Conservation (phyloP, 1,140 invertebrate species). For the Hylaeus anthracinus region DNA sequence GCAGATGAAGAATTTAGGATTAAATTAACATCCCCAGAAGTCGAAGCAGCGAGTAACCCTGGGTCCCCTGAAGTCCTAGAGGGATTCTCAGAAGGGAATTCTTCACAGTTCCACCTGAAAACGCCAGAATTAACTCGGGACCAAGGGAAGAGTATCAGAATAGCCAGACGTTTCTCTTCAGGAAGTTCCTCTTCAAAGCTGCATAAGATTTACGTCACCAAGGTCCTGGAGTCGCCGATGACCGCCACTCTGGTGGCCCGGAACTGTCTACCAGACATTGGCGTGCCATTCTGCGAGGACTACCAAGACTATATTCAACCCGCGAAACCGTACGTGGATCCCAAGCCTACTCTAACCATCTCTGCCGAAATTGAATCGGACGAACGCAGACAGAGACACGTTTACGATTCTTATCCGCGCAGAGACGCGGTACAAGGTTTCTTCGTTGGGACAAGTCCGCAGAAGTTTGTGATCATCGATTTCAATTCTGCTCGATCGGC, state of each 20-base stretch:
- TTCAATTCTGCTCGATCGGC: too few relatives aligned
- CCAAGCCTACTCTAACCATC: background rate
- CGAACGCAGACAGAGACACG: accelerated
- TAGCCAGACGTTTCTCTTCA: background rate
- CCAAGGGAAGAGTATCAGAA: background rate
- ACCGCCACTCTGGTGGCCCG: conserved; percentile 55
- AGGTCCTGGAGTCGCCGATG: conserved; percentile 54
- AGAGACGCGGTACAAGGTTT: too few relatives aligned
- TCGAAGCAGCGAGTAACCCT: background rate
- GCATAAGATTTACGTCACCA: conserved; percentile 47
- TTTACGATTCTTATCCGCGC: too few relatives aligned
- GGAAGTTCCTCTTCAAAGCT: too few relatives aligned
- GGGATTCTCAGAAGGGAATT: background rate
- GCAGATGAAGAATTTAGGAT: too few relatives aligned
- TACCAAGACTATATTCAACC: background rate
- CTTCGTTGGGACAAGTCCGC: too few relatives aligned
- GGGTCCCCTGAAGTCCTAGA: background rate
- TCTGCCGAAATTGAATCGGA: background rate
- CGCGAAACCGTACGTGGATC: background rate
- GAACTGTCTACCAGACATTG: conserved; percentile 60
- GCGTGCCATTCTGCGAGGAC: conserved; percentile 44
- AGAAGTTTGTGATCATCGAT: too few relatives aligned
- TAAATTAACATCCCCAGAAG: too few relatives aligned
- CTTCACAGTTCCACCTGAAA: background rate
- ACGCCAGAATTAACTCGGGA: background rate